phyloP scores from a whole-genome alignment of 1,140 invertebrate species.

The Drosophila yakuba region DNA sequence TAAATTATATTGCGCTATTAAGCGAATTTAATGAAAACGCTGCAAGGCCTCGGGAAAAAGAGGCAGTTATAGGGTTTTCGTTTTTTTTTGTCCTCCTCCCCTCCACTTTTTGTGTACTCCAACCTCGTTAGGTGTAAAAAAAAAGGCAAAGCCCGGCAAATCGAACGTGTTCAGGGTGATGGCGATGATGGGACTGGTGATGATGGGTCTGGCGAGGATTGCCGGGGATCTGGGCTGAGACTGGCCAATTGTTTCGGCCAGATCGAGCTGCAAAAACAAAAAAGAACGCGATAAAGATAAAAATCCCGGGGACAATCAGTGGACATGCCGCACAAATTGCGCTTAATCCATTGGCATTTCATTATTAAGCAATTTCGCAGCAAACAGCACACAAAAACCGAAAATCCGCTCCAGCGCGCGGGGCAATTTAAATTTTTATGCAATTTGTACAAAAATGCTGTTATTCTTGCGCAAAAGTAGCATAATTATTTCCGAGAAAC shows the following conservation, averaged over 20 bases:
- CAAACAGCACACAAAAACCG: slow-evolving; percentile 29
- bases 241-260: slow-evolving; percentile 28
- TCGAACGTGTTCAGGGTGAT: slow-evolving; percentile 31
- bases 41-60: slow-evolving; percentile 56
- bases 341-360: slow-evolving; percentile 83
- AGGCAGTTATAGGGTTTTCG: slow-evolving; percentile 22
- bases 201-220: slow-evolving; percentile 14
- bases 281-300: slow-evolving; percentile 54
- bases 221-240: slow-evolving; percentile 1
- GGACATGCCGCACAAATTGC: slow-evolving; percentile 72
- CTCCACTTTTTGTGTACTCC: background rate
- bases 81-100: background rate
- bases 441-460: slow-evolving; percentile 84
- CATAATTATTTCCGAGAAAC: slow-evolving; percentile 83
- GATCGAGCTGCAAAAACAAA: slow-evolving; percentile 6
- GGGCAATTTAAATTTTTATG: slow-evolving; percentile 83
- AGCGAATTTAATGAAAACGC: slow-evolving; percentile 84
- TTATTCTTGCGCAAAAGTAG: slow-evolving; percentile 80
- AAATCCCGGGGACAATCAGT: slow-evolving; percentile 56
- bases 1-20: slow-evolving; percentile 84
- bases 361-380: slow-evolving; percentile 79
- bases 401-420: slow-evolving; percentile 31
- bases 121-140: slow-evolving; percentile 67
- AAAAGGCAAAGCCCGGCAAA: slow-evolving; percentile 41
- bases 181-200: slow-evolving; percentile 7